phyloP scores from a whole-genome alignment of 1,140 invertebrate genomes.

The Latrodectus geometricus region DNA sequence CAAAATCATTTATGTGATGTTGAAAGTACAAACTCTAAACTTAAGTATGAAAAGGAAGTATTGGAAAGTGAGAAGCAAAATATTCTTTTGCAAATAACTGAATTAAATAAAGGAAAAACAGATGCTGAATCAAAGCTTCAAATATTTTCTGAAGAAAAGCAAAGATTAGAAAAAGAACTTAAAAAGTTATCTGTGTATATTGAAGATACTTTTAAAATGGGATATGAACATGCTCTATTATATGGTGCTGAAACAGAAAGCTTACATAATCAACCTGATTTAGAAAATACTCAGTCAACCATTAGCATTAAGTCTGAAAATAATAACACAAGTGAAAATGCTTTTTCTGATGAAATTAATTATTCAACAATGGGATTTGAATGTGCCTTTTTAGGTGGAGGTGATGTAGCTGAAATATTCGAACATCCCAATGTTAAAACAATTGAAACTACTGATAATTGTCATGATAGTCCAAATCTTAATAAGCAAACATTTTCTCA shows the following conservation, averaged over 20 bases:
- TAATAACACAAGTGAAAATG: not conserved
- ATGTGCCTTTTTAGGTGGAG: slow-evolving; percentile 31
- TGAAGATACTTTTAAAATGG: slow-evolving; percentile 9
- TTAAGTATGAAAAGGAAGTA: not conserved
- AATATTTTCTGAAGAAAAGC: not conserved
- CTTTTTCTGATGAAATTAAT: not conserved
- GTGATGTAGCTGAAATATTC: slow-evolving; percentile 6
- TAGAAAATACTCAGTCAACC: not conserved
- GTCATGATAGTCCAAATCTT: not conserved
- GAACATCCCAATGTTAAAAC: not conserved
- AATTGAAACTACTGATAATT: not conserved
- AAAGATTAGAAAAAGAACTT: slow-evolving; percentile 33
- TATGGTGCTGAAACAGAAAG: slow-evolving; percentile 41
- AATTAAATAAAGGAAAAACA: not conserved
- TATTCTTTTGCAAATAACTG: not conserved
- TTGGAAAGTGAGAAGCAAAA: slow-evolving; percentile 25
- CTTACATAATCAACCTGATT: not conserved
- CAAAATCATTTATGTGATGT: not conserved
- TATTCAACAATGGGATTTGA: slow-evolving; percentile 6
- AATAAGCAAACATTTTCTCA: not conserved
- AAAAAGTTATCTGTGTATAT: not conserved
- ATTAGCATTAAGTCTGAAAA: not conserved
- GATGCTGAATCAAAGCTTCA: not conserved
- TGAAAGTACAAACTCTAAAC: slow-evolving; percentile 1
- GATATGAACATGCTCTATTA: slow-evolving; percentile 34